These are phyloP conservation scores for Sisyra terminalis DNA, from an alignment of 2,888 invertebrate species.

Conservation along the genomic window DNA sequence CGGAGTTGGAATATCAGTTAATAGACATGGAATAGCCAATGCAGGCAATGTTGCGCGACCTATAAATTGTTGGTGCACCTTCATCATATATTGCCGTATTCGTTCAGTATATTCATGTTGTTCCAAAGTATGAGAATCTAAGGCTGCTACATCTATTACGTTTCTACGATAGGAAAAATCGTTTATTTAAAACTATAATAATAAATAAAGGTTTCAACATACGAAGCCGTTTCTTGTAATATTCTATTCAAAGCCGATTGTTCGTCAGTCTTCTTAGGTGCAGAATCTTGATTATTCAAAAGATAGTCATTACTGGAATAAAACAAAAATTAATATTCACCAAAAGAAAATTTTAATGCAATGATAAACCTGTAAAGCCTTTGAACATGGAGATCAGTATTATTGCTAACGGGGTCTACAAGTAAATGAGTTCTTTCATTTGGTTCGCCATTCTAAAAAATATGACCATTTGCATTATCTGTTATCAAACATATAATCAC, in stretches of 20 bases:
- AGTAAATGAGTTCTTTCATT: conserved; percentile 68
- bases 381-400: conserved; percentile 41
- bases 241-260: conserved; percentile 81
- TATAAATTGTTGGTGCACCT: conserved; percentile 33
- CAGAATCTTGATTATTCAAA: conserved; percentile 40
- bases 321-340: conserved; percentile 10
- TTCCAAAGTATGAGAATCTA: conserved; percentile 76
- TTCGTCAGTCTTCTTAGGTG: conserved; percentile 71
- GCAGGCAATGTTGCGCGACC: conserved; percentile 25
- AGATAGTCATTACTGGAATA: conserved; percentile 44
- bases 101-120: conserved; percentile 78
- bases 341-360: conserved; percentile 5
- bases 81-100: conserved; percentile 49
- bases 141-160: conserved; percentile 85
- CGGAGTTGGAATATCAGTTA: conserved; percentile 59
- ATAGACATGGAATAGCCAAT: conserved; percentile 31
- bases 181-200: no score
- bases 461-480: not conserved
- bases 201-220: no score
- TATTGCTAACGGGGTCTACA: conserved; percentile 60
- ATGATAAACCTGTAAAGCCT: conserved; percentile 40
- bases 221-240: conserved; percentile 82
- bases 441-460: conserved; percentile 33
- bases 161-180: no score
- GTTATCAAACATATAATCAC: conserved; percentile 6